Evolutionary conservation across 2,888 invertebrate genomes (phyloP).

Genomic region (Chrysodeixis includens): DNA sequence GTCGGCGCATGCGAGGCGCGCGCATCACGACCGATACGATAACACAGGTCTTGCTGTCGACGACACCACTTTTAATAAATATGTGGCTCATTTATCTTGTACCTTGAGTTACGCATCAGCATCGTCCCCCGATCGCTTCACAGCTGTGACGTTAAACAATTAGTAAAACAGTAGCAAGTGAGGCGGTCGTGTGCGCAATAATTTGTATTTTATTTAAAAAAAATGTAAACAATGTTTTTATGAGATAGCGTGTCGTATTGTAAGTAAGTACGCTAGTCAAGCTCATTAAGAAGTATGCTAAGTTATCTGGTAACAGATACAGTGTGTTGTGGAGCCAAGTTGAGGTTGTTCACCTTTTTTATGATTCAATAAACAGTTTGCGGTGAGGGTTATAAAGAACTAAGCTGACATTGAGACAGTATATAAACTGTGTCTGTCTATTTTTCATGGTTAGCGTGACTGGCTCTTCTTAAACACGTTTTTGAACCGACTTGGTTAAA

Average conservation of each 20-base stretch:
- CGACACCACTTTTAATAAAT: constrained; percentile 83
- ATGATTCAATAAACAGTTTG: constrained; percentile 47
- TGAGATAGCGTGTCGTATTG: constrained; percentile 10
- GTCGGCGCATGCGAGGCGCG: constrained; percentile 74
- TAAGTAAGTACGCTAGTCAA: constrained; percentile 17
- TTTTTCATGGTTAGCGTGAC: constrained; percentile 2
- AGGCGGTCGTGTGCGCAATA: constrained; percentile 9
- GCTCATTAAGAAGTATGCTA: constrained; percentile 34
- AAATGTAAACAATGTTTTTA: constrained; percentile 3
- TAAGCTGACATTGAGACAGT: constrained; percentile 35
- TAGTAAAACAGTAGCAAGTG: constrained; percentile 50
- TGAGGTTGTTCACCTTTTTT: constrained; percentile 63
- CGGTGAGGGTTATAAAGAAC: constrained; percentile 32
- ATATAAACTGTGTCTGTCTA: constrained; percentile 9
- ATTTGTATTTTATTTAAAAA: constrained; percentile 20
- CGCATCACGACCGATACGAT: constrained; percentile 83
- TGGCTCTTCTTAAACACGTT: constrained; percentile 11
- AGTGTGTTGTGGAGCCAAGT: constrained; percentile 42
- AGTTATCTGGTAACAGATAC: constrained; percentile 46
- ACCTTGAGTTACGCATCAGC: constrained; percentile 76
- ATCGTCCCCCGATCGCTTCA: constrained; percentile 63
- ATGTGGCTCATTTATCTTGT: constrained; percentile 83
- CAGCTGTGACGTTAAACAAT: constrained; percentile 55
- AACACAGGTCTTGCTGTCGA: constrained; percentile 81
- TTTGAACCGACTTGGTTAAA: background rate